phyloP scores from a whole-genome alignment of 2,888 invertebrate genomes.

The Meiosimyza platycephala region DNA sequence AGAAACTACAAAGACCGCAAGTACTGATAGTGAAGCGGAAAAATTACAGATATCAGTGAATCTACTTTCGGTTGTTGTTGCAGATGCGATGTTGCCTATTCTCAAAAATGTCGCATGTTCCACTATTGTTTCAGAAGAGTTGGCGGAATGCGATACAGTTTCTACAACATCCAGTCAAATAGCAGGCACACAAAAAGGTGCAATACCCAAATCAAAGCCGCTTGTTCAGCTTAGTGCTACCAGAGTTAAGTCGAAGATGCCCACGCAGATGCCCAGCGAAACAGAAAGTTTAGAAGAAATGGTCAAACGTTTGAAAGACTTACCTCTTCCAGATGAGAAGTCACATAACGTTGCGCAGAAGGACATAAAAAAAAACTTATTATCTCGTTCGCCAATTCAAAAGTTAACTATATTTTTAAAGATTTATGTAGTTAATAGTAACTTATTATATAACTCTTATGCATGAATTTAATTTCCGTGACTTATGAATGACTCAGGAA shows the following conservation, averaged over 20 bases:
- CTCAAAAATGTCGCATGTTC: slow-evolving; percentile 54
- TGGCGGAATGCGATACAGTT: slow-evolving; percentile 54
- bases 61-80: slow-evolving; percentile 37
- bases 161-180: slow-evolving; percentile 59
- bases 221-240: slow-evolving; percentile 56
- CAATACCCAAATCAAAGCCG: slow-evolving; percentile 52
- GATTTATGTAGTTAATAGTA: too few species aligned
- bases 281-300: slow-evolving; percentile 57
- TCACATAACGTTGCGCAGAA: too few species aligned
- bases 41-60: neutral
- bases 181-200: slow-evolving; percentile 51
- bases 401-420: too few species aligned
- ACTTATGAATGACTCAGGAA: neutral
- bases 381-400: neutral
- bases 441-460: too few species aligned
- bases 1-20: slow-evolving; percentile 4
- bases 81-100: slow-evolving; percentile 44
- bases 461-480: too few species aligned
- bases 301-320: slow-evolving; percentile 57
- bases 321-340: slow-evolving; percentile 53
- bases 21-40: neutral
- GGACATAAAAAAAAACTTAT: too few species aligned
- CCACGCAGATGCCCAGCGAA: slow-evolving; percentile 8
- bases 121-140: slow-evolving; percentile 53
- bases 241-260: slow-evolving; percentile 15